Conservation (phyloP, 2,113 vertebrate genomes). For the Eulacestoma nigropectus region DNA sequence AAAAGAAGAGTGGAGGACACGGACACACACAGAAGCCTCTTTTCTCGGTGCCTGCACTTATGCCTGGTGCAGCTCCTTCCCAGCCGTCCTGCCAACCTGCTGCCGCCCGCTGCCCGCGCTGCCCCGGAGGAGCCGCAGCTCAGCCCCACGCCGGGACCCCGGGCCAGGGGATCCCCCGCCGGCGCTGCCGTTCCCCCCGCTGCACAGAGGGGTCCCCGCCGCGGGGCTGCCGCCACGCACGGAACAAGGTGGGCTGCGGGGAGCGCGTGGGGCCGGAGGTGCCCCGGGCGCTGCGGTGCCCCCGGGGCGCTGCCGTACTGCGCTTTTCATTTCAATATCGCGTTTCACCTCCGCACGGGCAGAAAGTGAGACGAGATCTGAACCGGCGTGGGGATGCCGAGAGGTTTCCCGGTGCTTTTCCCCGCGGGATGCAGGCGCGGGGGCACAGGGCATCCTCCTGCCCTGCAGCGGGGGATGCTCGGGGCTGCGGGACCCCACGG, state of each 20-base stretch:
- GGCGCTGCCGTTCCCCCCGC: not conserved
- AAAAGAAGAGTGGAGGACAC: not conserved
- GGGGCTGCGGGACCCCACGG: not conserved
- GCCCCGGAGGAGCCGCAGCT: not conserved
- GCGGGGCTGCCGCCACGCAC: not conserved
- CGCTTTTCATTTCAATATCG: not conserved
- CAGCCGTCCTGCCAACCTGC: conserved; percentile 15
- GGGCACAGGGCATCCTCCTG: not conserved
- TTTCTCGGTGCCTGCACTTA: conserved; percentile 22
- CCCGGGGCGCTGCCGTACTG: not conserved
- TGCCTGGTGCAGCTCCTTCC: not conserved
- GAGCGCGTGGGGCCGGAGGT: not conserved
- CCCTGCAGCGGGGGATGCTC: not conserved
- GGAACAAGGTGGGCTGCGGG: not conserved
- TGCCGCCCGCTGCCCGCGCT: not conserved
- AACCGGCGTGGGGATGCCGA: not conserved
- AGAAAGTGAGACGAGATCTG: not conserved
- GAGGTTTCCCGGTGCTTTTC: not conserved
- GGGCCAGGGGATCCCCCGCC: not conserved
- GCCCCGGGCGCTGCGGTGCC: not conserved
- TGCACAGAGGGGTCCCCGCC: not conserved
- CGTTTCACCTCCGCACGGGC: not conserved
- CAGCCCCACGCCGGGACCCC: not conserved
- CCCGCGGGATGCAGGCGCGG: not conserved
- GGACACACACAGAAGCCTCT: not conserved